Percentiles rank a stretch among this genome's conserved stretches.
Evolutionary conservation across 1,140 invertebrate species (phyloP).

Genomic region (Octopus sinensis): DNA sequence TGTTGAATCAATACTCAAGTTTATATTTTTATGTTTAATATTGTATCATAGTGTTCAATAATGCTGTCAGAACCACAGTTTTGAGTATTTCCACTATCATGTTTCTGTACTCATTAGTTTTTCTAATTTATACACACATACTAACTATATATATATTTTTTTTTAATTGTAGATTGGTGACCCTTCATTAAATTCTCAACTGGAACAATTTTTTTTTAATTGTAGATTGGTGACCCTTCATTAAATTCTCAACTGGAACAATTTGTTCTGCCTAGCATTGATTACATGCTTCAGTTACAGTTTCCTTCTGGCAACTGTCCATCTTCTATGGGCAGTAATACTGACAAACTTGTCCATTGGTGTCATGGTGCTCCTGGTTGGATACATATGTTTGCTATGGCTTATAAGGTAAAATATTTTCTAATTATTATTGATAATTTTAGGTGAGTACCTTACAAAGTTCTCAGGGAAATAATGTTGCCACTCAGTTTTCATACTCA

Average conservation of each 20-base stretch:
- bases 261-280: conserved; percentile 64
- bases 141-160: conserved; percentile 29
- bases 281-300: conserved; percentile 62
- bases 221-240: background rate
- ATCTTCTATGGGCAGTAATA: conserved; percentile 71
- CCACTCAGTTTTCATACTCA: too few relatives aligned
- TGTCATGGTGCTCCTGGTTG: conserved; percentile 92
- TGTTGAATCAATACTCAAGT: too few relatives aligned
- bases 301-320: conserved; percentile 82
- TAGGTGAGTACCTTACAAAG: too few relatives aligned
- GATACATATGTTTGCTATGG: conserved; percentile 72
- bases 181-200: background rate
- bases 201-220: conserved; percentile 45
- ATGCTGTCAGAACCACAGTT: too few relatives aligned
- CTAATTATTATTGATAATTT: too few relatives aligned
- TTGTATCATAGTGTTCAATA: too few relatives aligned
- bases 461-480: too few relatives aligned
- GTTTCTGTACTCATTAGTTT: too few relatives aligned
- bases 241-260: conserved; percentile 17
- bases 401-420: conserved; percentile 67
- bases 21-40: too few relatives aligned
- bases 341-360: conserved; percentile 88
- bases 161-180: conserved; percentile 30
- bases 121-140: too few relatives aligned
- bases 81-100: too few relatives aligned